phyloP scores from a whole-genome alignment of 2,113 vertebrate species.

The Ptilorrhoa leucosticta region DNA sequence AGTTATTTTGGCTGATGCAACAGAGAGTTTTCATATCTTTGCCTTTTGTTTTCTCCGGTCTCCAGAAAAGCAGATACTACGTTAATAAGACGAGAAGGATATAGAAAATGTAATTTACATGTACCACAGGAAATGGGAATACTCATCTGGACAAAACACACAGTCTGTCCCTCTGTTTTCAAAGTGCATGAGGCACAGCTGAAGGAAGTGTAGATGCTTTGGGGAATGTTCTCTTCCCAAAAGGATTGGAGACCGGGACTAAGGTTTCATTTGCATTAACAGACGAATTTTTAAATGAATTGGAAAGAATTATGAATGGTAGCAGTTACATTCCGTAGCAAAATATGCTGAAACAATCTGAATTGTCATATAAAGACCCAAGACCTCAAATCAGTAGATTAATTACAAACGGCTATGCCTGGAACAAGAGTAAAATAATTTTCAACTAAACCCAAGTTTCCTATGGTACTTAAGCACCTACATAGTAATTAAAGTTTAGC shows the following conservation, averaged over 20 bases:
- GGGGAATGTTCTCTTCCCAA: too few species aligned
- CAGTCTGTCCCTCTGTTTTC: background rate
- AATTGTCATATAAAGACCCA: background rate
- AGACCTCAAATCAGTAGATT: background rate
- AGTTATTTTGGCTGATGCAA: background rate
- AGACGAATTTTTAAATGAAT: background rate
- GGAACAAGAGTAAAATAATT: background rate
- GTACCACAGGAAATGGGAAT: background rate
- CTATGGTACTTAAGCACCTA: background rate
- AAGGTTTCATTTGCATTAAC: background rate
- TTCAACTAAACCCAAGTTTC: background rate
- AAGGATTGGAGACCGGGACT: background rate
- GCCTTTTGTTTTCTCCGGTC: background rate
- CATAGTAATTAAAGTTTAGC: background rate
- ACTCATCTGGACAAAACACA: background rate
- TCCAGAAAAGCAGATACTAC: background rate
- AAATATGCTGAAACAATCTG: background rate
- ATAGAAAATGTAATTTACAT: background rate
- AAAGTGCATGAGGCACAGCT: background rate
- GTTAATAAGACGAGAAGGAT: background rate
- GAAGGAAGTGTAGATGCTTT: background rate
- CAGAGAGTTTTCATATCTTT: background rate
- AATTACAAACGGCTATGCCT: background rate
- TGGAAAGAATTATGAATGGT: background rate
- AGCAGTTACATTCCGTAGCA: background rate